Base-by-base conservation (phyloP, 2,113 vertebrate species). In the Tyto alba region DNA sequence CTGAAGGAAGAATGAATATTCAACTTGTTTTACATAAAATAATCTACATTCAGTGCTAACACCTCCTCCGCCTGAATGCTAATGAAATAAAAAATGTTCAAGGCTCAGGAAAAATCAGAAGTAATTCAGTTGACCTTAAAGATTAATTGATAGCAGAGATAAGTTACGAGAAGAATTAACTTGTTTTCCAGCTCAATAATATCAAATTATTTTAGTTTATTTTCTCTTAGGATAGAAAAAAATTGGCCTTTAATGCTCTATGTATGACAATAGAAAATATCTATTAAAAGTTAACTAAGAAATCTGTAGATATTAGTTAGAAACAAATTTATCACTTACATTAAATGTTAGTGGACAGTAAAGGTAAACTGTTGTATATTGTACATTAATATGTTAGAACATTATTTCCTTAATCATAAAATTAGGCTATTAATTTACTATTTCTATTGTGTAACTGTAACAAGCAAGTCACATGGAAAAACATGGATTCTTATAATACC, bases 21-120 rank as follows among this genome's bases (percentile, higher is more conserved):
- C 30, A 62, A 66, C 2, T 74, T 83, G 36, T 26, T 86, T 92
- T 36, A 36, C 20, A 45, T 85, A 75, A 86, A 80, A 59, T 40
- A 93, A 80, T 59, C 12, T 19, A 53, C 3, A 62, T 55, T 18
- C 36, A 40, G 5, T 74, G 30, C 38, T 41, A 78, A 57, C 7
- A 6, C 14, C 6, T 71, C 56, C 6, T 38, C 8, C 15, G 3
- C 6, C 2, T 0, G 0, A 74, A 41, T 50, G 18, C 16, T 75
- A 75, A 55, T 5, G 71, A 76, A 86, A 90, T 34, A n/a, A 3
- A 83, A 85, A 86, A 48, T 40, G 7, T 40, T n/a, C 30, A 75
- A 67, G 30, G 43, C 15, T 87, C 17, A 30, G 43, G 38, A 62
- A 76, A 95, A 77, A 50, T 16, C 7, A 41, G 7, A 84, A 89